These are phyloP conservation scores for Rotaria macrura DNA, from an alignment of 2,888 invertebrate species.

Conservation along the genomic window DNA sequence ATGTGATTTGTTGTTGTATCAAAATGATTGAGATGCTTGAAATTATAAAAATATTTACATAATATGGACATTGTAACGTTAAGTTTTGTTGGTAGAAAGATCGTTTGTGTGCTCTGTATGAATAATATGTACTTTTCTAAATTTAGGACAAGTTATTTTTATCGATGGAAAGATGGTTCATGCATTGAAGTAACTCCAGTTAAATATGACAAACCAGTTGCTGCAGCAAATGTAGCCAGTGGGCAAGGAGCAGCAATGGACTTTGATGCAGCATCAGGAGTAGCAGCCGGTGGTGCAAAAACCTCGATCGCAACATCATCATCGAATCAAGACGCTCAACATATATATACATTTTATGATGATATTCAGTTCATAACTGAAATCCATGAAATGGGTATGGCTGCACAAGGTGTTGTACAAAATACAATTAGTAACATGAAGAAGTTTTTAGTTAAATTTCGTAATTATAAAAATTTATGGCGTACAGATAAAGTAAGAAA, in stretches of 20 bases:
- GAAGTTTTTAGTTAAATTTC: conserved; percentile 56
- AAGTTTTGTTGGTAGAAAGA: no score
- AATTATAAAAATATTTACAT: no score
- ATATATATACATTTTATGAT: conserved; percentile 66
- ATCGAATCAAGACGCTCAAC: conserved; percentile 52
- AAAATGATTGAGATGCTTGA: no score
- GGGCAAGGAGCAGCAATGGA: conserved; percentile 51
- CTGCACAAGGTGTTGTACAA: conserved; percentile 61
- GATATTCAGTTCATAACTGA: conserved; percentile 64
- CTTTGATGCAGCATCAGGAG: not conserved
- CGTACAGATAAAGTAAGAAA: conserved; percentile 46
- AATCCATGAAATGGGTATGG: conserved; percentile 60
- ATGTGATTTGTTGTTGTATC: no score
- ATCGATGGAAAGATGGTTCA: conserved; percentile 73
- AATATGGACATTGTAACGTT: no score
- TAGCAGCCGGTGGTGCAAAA: not conserved
- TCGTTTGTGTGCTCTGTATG: no score
- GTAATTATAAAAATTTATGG: conserved; percentile 48
- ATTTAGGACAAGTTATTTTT: conserved; percentile 61
- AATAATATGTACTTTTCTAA: not conserved
- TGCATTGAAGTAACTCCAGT: conserved; percentile 54
- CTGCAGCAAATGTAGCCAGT: conserved; percentile 60
- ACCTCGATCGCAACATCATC: not conserved
- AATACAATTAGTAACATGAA: conserved; percentile 60
- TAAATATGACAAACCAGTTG: not conserved